These are phyloP conservation scores for Nomada flava DNA, from an alignment of 2,888 invertebrate genomes.

Conservation along the genomic window DNA sequence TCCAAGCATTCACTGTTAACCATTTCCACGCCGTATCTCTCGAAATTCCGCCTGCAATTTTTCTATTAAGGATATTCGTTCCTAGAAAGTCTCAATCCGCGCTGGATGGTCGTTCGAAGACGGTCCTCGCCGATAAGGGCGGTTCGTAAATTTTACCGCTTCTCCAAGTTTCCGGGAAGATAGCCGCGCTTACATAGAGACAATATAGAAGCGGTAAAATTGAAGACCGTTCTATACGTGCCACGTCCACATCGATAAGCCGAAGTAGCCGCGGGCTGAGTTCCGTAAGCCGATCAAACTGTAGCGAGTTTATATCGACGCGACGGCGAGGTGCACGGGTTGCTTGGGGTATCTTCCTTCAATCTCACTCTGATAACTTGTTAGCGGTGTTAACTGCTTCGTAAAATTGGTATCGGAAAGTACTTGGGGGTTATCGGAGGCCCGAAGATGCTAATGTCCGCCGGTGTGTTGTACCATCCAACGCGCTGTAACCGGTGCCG, in stretches of 20 bases:
- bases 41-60: too few relatives aligned
- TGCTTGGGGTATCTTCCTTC: constrained; percentile 67
- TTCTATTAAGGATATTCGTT: neutral
- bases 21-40: too few relatives aligned
- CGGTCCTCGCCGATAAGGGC: constrained; percentile 18
- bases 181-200: constrained; percentile 29
- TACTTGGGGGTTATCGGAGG: constrained; percentile 49
- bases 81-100: neutral
- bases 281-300: constrained; percentile 74
- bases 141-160: constrained; percentile 45
- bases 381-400: constrained; percentile 70
- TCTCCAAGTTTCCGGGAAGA: constrained; percentile 41
- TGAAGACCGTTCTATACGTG: constrained; percentile 3
- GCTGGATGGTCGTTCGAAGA: neutral
- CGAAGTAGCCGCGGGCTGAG: constrained; percentile 66
- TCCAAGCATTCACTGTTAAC: too few relatives aligned
- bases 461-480: constrained; percentile 16
- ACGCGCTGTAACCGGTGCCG: constrained; percentile 11
- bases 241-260: constrained; percentile 54
- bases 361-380: constrained; percentile 71
- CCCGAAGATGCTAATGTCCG: constrained; percentile 37
- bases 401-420: constrained; percentile 69
- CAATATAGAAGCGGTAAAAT: constrained; percentile 51
- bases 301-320: constrained; percentile 62
- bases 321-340: constrained; percentile 36